These are phyloP conservation scores for Tadarida brasiliensis DNA, from an alignment of 2,797 vertebrate genomes.

Conservation along the genomic window DNA sequence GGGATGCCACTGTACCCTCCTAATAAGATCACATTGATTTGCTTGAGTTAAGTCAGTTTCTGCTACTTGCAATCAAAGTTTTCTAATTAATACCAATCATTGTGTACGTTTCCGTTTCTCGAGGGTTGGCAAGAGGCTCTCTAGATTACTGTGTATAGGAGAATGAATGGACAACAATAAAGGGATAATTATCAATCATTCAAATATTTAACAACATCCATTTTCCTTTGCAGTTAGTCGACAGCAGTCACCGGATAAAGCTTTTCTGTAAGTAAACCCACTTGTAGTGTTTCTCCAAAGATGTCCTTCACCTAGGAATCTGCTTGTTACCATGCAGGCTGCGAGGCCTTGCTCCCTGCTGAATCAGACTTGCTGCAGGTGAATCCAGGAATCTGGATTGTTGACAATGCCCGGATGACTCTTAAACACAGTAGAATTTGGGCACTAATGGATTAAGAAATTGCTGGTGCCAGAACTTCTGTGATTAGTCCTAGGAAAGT, in stretches of 20 bases:
- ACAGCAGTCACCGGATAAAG: neutral
- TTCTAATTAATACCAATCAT: slow-evolving; percentile 16
- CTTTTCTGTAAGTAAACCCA: neutral
- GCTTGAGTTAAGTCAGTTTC: neutral
- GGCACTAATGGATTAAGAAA: neutral
- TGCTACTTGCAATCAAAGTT: neutral
- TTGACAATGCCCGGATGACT: neutral
- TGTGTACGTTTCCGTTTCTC: neutral
- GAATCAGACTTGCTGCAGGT: neutral
- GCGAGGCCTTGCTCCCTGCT: accelerated
- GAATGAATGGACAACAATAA: neutral
- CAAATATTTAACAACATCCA: neutral
- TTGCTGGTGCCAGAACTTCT: neutral
- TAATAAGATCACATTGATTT: neutral
- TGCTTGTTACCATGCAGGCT: neutral
- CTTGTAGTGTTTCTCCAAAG: neutral
- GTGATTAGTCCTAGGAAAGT: neutral
- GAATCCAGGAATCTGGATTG: neutral
- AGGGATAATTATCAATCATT: neutral
- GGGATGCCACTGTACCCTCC: too few species aligned
- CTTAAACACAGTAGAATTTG: neutral
- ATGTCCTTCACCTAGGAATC: neutral
- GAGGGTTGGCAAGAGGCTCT: neutral
- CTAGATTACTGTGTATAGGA: neutral
- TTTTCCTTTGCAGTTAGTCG: neutral